Evolutionary conservation across 2,797 vertebrate species (phyloP).

Genomic region (Enteromius argenteus): DNA sequence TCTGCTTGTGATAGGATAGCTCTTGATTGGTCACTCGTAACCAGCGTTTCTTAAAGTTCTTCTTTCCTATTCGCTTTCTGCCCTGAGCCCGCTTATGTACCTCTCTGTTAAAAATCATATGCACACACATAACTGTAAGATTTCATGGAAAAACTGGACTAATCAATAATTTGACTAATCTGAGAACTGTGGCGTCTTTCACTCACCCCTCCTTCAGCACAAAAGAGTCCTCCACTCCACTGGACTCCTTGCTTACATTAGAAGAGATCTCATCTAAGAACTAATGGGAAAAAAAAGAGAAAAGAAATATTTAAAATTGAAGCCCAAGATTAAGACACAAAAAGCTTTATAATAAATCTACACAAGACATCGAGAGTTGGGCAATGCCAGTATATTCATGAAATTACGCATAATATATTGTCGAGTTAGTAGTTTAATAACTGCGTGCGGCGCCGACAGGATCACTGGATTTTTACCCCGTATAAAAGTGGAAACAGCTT

Average conservation of each 20-base stretch:
- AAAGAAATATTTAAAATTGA: background rate
- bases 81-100: slow-evolving; percentile 95
- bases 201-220: slow-evolving; percentile 97
- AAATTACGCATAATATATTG: background rate
- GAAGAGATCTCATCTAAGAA: slow-evolving; percentile 98
- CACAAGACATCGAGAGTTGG: background rate
- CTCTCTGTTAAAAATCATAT: slow-evolving; percentile 79
- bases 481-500: too few species aligned
- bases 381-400: background rate
- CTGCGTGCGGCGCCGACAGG: too few species aligned
- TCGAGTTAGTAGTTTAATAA: too few species aligned
- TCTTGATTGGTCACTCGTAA: slow-evolving; percentile 93
- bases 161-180: background rate
- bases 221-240: slow-evolving; percentile 88
- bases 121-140: slow-evolving; percentile 1
- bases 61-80: slow-evolving; percentile 90
- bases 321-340: background rate
- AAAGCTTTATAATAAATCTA: background rate
- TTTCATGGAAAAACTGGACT: background rate
- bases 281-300: slow-evolving; percentile 69
- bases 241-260: slow-evolving; percentile 91
- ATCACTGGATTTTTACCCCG: too few species aligned
- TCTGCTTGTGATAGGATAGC: slow-evolving; percentile 94
- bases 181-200: background rate
- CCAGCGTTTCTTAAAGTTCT: slow-evolving; percentile 95